Percentiles rank a stretch among this genome's conserved stretches.
phyloP scores from a whole-genome alignment of 2,888 invertebrate genomes.

The Ophion ventricosus region DNA sequence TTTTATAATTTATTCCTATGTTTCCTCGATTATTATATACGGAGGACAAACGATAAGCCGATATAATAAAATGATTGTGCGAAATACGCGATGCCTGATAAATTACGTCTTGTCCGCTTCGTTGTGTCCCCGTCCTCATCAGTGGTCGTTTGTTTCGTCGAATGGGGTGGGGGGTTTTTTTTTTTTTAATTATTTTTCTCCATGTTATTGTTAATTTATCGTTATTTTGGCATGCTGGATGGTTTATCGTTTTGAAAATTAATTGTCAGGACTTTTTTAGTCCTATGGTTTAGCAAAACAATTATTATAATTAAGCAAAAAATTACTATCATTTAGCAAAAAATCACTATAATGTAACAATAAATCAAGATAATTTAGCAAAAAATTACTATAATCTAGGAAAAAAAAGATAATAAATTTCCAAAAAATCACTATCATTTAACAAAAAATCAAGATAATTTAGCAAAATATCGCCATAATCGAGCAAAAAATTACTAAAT shows the following conservation, averaged over 20 bases:
- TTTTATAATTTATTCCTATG: constrained; percentile 71
- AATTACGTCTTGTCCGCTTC: background rate
- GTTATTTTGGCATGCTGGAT: background rate
- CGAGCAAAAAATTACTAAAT: too few species aligned
- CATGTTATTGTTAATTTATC: background rate
- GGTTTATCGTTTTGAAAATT: background rate
- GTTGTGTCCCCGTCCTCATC: constrained; percentile 1
- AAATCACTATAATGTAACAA: too few species aligned
- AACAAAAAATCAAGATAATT: too few species aligned
- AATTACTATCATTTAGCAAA: too few species aligned
- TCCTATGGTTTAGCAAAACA: too few species aligned
- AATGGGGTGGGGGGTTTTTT: too few species aligned
- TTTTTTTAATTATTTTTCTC: background rate
- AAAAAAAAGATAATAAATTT: too few species aligned
- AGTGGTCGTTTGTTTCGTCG: constrained; percentile 31
- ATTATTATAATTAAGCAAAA: too few species aligned
- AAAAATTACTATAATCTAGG: too few species aligned
- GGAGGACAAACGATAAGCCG: background rate
- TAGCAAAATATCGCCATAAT: too few species aligned
- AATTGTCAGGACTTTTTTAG: background rate
- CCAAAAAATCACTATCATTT: too few species aligned
- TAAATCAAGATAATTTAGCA: too few species aligned
- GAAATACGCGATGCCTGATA: constrained; percentile 3
- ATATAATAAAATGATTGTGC: constrained; percentile 24
- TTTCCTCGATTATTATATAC: constrained; percentile 22